Evolutionary conservation across 2,113 vertebrate species (phyloP).

Genomic region (Nematolebias whitei): DNA sequence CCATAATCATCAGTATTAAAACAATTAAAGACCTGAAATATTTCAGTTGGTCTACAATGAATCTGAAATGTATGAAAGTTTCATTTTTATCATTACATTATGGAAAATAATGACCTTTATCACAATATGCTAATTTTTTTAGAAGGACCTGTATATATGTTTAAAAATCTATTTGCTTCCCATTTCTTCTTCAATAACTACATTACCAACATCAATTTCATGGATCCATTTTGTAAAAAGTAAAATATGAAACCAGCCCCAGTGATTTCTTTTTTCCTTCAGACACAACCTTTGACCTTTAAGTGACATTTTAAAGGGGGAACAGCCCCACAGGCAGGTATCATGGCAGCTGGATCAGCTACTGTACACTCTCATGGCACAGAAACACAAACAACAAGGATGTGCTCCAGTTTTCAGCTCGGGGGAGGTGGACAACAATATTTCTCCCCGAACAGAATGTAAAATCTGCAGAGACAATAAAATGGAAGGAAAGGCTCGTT

Average conservation of each 20-base stretch:
- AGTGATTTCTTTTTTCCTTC: constrained; percentile 19
- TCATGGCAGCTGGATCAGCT: constrained; percentile 11
- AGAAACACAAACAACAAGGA: background rate
- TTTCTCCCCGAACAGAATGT: background rate
- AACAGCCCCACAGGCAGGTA: constrained; percentile 38
- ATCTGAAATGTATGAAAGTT: no score
- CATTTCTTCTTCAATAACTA: background rate
- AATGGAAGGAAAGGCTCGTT: background rate
- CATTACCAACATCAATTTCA: background rate
- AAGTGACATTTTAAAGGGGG: constrained; percentile 57
- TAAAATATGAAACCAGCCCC: background rate
- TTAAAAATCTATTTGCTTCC: background rate
- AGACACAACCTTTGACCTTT: constrained; percentile 54
- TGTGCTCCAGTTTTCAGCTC: background rate
- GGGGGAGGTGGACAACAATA: no score
- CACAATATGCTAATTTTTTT: no score
- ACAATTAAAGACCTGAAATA: no score
- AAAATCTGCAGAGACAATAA: background rate
- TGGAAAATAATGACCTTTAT: no score
- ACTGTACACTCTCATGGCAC: constrained; percentile 30
- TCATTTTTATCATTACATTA: no score
- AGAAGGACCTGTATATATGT: background rate
- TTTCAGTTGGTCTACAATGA: no score
- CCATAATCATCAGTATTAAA: no score
- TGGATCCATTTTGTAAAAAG: background rate